Conservation (phyloP, 2,113 vertebrate species). For the Etheostoma cragini region DNA sequence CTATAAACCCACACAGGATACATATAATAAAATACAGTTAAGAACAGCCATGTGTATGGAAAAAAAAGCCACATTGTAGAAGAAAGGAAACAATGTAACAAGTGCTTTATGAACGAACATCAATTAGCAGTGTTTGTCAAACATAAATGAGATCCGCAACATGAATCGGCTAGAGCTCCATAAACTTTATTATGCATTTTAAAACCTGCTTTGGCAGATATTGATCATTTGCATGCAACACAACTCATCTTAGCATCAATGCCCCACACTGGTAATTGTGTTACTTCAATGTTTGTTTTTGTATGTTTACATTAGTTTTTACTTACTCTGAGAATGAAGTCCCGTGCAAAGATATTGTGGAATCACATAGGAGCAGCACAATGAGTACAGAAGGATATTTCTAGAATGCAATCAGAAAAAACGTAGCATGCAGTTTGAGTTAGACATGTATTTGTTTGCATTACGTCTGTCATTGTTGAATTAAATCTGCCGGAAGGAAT, state of each 20-base stretch:
- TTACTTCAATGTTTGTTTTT: neutral
- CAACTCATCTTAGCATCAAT: constrained; percentile 6
- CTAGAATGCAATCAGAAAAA: constrained; percentile 63
- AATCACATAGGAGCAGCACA: constrained; percentile 68
- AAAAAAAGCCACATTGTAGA: neutral
- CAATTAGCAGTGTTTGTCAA: constrained; percentile 1
- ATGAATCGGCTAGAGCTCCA: neutral
- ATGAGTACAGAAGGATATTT: constrained; percentile 57
- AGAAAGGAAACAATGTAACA: neutral
- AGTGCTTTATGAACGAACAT: neutral
- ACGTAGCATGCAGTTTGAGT: neutral
- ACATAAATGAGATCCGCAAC: neutral
- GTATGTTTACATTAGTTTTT: neutral
- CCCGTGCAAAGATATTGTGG: constrained; percentile 70
- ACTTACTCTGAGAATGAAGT: constrained; percentile 76
- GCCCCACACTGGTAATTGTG: neutral
- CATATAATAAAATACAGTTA: constrained; percentile 52
- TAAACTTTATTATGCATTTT: neutral
- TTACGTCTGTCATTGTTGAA: neutral
- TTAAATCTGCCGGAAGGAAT: neutral
- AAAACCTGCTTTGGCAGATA: neutral
- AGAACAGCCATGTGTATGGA: constrained; percentile 5
- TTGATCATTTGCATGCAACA: neutral
- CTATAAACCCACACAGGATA: neutral
- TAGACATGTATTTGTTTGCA: neutral